Conservation (phyloP, 2,888 invertebrate species). For the Drosophila subsilvestris region DNA sequence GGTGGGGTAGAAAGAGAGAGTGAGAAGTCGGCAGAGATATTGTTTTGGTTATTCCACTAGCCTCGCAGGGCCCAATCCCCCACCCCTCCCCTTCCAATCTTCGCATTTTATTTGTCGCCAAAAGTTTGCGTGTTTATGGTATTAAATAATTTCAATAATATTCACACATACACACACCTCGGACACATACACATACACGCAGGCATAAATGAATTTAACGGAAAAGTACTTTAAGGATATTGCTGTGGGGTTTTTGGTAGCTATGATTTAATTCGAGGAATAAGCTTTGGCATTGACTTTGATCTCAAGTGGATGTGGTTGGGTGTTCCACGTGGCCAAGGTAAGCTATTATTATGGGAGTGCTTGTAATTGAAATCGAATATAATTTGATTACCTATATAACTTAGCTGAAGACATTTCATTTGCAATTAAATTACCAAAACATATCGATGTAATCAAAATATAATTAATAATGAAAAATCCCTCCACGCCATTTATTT, state of each 20-base stretch:
- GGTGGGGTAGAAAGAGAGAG: background rate
- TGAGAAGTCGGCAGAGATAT: constrained; percentile 5
- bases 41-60: constrained; percentile 26
- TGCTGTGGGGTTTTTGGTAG: constrained; percentile 11
- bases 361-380: too few species aligned
- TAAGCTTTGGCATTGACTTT: too few species aligned
- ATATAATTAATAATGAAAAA: too few species aligned
- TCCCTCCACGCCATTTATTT: too few species aligned
- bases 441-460: too few species aligned
- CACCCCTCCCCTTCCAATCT: too few species aligned
- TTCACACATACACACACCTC: constrained; percentile 49
- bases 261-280: too few species aligned
- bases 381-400: too few species aligned
- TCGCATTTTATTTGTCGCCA: constrained; percentile 38
- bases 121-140: constrained; percentile 58
- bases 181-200: constrained; percentile 7
- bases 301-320: background rate
- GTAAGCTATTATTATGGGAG: too few species aligned
- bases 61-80: constrained; percentile 5
- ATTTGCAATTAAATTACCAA: too few species aligned
- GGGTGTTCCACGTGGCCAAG: too few species aligned
- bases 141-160: constrained; percentile 72
- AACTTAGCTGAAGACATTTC: too few species aligned
- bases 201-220: background rate
- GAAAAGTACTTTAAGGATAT: constrained; percentile 14